Base-by-base conservation (phyloP, 2,113 vertebrate genomes). In the Zosterops pallidus region DNA sequence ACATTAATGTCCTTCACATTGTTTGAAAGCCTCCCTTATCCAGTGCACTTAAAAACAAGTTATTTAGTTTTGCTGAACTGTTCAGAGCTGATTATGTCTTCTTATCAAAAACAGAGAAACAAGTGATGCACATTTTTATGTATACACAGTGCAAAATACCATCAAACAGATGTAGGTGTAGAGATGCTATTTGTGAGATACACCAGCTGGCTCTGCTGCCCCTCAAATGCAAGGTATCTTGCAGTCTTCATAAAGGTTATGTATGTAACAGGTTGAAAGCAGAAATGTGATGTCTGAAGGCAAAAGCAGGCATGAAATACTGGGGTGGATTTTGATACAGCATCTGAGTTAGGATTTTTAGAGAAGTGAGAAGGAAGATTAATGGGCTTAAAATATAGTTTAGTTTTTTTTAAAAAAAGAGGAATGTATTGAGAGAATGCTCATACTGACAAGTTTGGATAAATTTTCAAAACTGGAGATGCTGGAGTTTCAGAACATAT, bases 131-230 rank as follows among this genome's bases (percentile, higher is more conserved):
- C 69, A 79, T 82, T 93, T 80, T 93, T 74, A 83, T 59, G 76
- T 42, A 31, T 20, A 80, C 0, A 0, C 15, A 14, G 63, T 74
- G n/a, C 70, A 88, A 92, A 96, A 90, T 93, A 72, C 26, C 81
- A 76, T 83, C 78, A 92, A 92, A 90, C 55, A 91, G 94, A 90
- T 94, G 95, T 95, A 95, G 94, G 95, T 91, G 93, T 95, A 80
- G 39, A 63, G 85, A 91, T 88, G 78, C 90, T 95, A 92, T 95
- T 96, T 94, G 83, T 0, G 22, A 94, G 75, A 91, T 67, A 63
- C 67, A 94, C 95, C 96, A 97, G 82, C 91, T 96, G 95, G 93
- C 71, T 96, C 91, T 83, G 55, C 70, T 86, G 91, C 90, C 92
- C 91, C 87, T 87, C 47, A 77, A 72, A 91, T 25, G 14, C 50